Evolutionary conservation across 2,797 vertebrate species (phyloP).

Genomic region (Pangasius macronema): DNA sequence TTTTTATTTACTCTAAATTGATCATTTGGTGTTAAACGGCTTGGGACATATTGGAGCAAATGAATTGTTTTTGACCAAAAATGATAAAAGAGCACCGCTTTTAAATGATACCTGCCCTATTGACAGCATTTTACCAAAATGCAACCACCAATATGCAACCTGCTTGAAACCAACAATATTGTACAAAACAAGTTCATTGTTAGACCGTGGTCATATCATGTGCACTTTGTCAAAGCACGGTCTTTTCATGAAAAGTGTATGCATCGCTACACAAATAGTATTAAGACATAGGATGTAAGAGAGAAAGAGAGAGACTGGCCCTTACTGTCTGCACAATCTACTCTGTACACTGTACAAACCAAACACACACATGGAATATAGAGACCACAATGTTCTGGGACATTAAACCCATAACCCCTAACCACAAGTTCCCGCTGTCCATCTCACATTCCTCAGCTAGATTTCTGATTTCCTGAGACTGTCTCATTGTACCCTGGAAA

Average conservation of each 20-base stretch:
- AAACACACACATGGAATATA: background rate
- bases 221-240: constrained; percentile 62
- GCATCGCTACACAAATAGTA: constrained; percentile 56
- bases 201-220: constrained; percentile 48
- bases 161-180: constrained; percentile 53
- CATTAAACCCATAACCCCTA: constrained; percentile 50
- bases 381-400: constrained; percentile 22
- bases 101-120: constrained; percentile 38
- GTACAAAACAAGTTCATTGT: constrained; percentile 41
- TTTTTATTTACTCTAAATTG: constrained; percentile 63
- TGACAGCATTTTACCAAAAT: constrained; percentile 68
- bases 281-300: constrained; percentile 47
- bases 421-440: constrained; percentile 43
- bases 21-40: constrained; percentile 66
- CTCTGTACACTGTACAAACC: constrained; percentile 49
- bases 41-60: constrained; percentile 66
- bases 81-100: constrained; percentile 56
- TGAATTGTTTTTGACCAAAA: constrained; percentile 72
- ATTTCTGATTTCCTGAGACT: constrained; percentile 66
- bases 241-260: constrained; percentile 53
- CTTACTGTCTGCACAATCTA: constrained; percentile 47
- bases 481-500: constrained; percentile 50
- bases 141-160: constrained; percentile 53
- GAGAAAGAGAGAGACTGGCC: constrained; percentile 39
- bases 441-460: constrained; percentile 70